Percentiles rank a stretch among this genome's conserved stretches.
These are phyloP conservation scores for Drosophila paracracens DNA, from an alignment of 2,888 invertebrate genomes.

Conservation along the genomic window DNA sequence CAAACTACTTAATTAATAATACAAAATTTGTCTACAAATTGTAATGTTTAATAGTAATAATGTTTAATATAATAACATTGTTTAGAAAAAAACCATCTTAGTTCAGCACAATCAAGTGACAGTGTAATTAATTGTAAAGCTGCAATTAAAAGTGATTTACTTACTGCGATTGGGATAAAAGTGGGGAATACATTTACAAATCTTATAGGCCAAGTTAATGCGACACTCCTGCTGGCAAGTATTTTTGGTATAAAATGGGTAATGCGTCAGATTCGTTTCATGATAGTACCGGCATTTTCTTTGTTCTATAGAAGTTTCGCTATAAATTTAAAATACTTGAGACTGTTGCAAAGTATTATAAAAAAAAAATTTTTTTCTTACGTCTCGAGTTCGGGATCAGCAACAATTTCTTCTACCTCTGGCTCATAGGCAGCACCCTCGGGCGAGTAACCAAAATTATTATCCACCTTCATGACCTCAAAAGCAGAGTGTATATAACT, in stretches of 20 bases:
- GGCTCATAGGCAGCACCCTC: conserved; percentile 73
- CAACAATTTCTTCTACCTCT: conserved; percentile 74
- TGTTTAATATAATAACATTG: too few species aligned
- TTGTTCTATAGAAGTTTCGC: conserved; percentile 78
- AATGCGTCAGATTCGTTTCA: conserved; percentile 84
- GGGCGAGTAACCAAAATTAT: conserved; percentile 67
- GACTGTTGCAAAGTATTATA: background rate
- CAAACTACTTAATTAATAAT: too few species aligned
- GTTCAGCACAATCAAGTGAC: too few species aligned
- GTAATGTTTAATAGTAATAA: too few species aligned
- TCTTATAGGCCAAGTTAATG: conserved; percentile 79
- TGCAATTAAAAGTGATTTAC: conserved; percentile 1
- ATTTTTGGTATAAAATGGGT: conserved; percentile 82
- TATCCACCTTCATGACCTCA: conserved; percentile 82
- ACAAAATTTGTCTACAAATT: too few species aligned
- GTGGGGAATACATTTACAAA: conserved; percentile 85
- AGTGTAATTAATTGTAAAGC: background rate
- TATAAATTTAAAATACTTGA: conserved; percentile 26
- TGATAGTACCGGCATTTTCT: conserved; percentile 83
- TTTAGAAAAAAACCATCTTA: too few species aligned
- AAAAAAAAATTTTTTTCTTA: conserved; percentile 20
- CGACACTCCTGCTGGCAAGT: conserved; percentile 84
- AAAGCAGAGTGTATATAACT: conserved; percentile 81
- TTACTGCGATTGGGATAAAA: conserved; percentile 84
- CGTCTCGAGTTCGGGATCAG: conserved; percentile 78